Evolutionary conservation across 1,140 invertebrate genomes (phyloP), one percentile per base, ranked within the genome.

Genomic region (Brachionus plicatilis): DNA sequence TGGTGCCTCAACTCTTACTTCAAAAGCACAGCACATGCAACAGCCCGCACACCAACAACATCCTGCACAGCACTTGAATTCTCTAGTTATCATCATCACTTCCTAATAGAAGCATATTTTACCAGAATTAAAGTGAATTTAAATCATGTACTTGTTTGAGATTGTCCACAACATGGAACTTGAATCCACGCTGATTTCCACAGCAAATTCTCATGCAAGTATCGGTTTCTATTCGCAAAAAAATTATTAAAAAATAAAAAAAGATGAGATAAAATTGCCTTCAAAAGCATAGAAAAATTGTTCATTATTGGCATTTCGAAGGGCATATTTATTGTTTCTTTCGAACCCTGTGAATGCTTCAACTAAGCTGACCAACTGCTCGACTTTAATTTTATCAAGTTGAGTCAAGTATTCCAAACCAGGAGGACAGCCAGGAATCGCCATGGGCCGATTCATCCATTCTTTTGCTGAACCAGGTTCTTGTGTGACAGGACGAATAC

Each of bases 391-490:
- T 86, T 94, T 93, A 89, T 97, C 95, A 92, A 96, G 93, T 92
- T 92, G 92, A 88, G 94, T 94, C 90, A 97, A 93, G 92, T 95
- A 97, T 92, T 96, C 95, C 91, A 97, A 93, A 85, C 95, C 95
- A 87, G 93, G 94, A 78, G 94, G 95, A 91, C 93, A 96, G 88
- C 93, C 94, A 88, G 91, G 93, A 68, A 88, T 86, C 86, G 91
- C 92, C 90, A 91, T 91, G 83, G 92, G 93, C 88, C 92, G 91
- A 91, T 90, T 92, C 93, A 94, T 94, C 94, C 94, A 95, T 24
- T 84, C 76, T 50, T 41, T 56, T 2, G 7, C 33, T 47, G 4
- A 14, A 68, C 14, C 53, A 20, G 53, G 50, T 17, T 17, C 50
- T n/a, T 56, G 9, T 3, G 45, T 47, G 1, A 47, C 11, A 2